Evolutionary conservation across 2,888 invertebrate species (phyloP).

Genomic region (Callyntrura guangdongensis): DNA sequence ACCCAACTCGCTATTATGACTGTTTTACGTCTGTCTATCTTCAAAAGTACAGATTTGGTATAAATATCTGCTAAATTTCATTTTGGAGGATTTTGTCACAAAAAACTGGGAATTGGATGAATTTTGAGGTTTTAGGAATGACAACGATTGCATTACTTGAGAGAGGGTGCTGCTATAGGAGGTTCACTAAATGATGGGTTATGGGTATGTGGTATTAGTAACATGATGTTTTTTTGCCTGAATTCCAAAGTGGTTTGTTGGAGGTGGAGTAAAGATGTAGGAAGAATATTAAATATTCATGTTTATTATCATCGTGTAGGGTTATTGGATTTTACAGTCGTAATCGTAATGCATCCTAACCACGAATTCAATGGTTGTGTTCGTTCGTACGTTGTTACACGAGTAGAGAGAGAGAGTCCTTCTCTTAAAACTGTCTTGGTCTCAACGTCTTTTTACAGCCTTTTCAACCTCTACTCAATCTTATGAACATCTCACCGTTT

Average conservation of each 20-base stretch:
- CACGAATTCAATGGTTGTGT: neutral
- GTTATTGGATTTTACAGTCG: neutral
- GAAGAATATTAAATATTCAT: constrained; percentile 1
- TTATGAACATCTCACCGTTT: neutral
- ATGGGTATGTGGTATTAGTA: neutral
- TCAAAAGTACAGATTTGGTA: neutral
- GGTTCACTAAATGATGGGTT: neutral
- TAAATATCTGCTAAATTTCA: constrained; percentile 34
- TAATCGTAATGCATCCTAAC: neutral
- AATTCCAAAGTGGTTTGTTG: neutral
- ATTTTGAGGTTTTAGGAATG: neutral
- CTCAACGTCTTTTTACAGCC: neutral
- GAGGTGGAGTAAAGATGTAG: neutral
- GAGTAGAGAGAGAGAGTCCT: neutral
- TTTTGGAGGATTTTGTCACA: constrained; percentile 19
- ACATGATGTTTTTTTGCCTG: neutral
- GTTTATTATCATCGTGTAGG: constrained; percentile 21
- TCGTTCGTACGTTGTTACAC: neutral
- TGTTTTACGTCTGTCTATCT: no score
- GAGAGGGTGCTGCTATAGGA: no score
- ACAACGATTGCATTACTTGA: neutral
- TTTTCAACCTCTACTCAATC: neutral
- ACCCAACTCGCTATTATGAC: neutral
- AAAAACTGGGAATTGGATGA: constrained; percentile 30
- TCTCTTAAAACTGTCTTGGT: neutral